A percentile compares a stretch with the other conserved stretches of the same genome.
These are phyloP conservation scores for Drosophila trapezifrons DNA, from an alignment of 1,140 invertebrate genomes.

Conservation along the genomic window DNA sequence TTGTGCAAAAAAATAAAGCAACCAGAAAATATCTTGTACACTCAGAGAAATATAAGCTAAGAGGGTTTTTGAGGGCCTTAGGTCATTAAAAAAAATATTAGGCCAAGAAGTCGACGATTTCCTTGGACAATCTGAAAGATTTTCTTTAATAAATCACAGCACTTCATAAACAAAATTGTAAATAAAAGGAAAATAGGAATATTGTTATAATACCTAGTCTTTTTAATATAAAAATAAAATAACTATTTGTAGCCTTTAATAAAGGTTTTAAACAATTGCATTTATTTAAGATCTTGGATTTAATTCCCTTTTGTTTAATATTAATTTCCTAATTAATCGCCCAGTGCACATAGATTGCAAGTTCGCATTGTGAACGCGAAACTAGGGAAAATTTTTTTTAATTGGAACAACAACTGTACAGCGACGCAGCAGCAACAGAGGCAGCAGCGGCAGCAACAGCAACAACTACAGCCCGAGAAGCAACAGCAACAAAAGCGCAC, in stretches of 20 bases:
- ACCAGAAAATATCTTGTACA: conserved; percentile 57
- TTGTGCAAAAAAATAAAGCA: conserved; percentile 51
- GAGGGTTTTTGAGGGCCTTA: neutral
- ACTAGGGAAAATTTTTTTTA: conserved; percentile 80
- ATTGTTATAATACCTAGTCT: no score
- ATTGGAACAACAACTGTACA: conserved; percentile 83
- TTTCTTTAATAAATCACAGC: neutral
- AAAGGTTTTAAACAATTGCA: no score
- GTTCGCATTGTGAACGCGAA: conserved; percentile 78
- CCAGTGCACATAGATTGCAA: conserved; percentile 67
- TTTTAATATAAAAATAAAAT: no score
- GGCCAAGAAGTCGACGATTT: no score
- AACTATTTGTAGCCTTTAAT: no score
- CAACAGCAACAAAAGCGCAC: conserved; percentile 63
- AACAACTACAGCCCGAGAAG: conserved; percentile 23
- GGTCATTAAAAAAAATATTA: no score
- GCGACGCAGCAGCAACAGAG: conserved; percentile 52
- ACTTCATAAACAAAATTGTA: no score
- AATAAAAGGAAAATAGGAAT: no score
- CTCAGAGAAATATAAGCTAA: neutral
- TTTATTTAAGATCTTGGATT: no score
- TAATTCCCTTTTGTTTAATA: no score
- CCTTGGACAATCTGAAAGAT: neutral
- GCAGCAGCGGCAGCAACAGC: conserved; percentile 9
- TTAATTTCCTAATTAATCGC: no score